phyloP scores from a whole-genome alignment of 2,888 invertebrate species.

The Metacarcinus magister region DNA sequence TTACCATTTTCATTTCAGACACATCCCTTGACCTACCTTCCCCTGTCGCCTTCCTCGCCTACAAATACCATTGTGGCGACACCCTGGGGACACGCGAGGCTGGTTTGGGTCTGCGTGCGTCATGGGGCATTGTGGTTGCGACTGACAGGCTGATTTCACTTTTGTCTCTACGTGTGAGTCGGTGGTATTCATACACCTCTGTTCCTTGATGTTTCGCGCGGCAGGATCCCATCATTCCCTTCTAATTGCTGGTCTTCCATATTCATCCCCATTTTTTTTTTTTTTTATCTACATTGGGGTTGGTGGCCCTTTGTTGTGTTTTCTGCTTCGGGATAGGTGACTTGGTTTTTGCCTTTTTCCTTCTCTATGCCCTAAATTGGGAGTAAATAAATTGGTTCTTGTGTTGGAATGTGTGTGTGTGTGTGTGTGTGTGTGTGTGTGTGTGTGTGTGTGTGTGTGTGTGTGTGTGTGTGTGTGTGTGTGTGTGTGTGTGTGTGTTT shows the following conservation, averaged over 20 bases:
- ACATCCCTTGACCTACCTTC: neutral
- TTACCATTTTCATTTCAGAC: neutral
- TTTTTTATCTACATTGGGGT: neutral
- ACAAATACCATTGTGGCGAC: neutral
- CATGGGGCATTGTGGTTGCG: neutral
- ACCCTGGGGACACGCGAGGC: neutral
- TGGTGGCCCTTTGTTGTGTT: neutral
- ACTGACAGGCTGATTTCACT: conserved; percentile 11
- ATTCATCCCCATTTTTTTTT: neutral
- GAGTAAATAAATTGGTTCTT: neutral
- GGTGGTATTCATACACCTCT: neutral
- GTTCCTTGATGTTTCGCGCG: neutral
- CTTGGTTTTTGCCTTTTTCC: neutral
- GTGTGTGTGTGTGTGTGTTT: neutral
- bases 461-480: neutral
- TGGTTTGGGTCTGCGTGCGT: neutral
- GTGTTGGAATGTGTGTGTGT: no score
- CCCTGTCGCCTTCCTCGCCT: neutral
- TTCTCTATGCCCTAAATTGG: neutral
- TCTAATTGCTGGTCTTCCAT: neutral
- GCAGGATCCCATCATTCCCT: neutral
- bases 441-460: neutral
- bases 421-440: neutral
- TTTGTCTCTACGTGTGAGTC: neutral
- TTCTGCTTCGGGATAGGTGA: neutral